phyloP scores from a whole-genome alignment of 2,113 vertebrate genomes.

The Rissa tridactyla region DNA sequence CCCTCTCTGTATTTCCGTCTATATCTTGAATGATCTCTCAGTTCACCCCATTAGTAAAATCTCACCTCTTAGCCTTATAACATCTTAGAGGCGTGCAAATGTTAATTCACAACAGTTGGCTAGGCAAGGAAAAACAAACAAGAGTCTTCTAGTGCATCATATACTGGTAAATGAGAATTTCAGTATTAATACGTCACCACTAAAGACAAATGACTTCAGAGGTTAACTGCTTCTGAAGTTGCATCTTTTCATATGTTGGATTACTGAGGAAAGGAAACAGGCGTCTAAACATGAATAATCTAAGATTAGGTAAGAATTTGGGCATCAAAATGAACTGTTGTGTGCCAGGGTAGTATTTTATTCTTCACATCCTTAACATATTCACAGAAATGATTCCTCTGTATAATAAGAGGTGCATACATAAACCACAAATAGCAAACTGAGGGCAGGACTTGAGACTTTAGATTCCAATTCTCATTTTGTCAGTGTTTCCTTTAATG shows the following conservation, averaged over 20 bases:
- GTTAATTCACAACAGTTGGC: not conserved
- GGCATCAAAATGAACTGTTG: not conserved
- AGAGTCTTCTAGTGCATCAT: not conserved
- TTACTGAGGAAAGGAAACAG: not conserved
- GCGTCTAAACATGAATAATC: not conserved
- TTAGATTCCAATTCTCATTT: not conserved
- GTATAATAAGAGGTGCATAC: not conserved
- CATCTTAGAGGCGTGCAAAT: not conserved
- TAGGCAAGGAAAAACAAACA: not conserved
- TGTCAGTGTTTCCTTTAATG: not conserved
- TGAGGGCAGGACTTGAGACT: not conserved
- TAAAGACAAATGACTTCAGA: not conserved
- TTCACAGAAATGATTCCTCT: not conserved
- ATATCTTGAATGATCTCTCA: not conserved
- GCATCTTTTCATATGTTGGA: not conserved
- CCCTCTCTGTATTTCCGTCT: not conserved
- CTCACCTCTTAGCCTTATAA: not conserved
- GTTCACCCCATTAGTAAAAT: not conserved
- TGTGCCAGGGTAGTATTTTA: not conserved
- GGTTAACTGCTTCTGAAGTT: not conserved
- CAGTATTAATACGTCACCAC: too few relatives aligned
- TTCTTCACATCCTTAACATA: not conserved
- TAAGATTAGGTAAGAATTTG: not conserved
- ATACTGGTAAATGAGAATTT: not conserved
- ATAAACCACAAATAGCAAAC: not conserved